phyloP scores from a whole-genome alignment of 1,140 invertebrate species.

The Formica exsecta region DNA sequence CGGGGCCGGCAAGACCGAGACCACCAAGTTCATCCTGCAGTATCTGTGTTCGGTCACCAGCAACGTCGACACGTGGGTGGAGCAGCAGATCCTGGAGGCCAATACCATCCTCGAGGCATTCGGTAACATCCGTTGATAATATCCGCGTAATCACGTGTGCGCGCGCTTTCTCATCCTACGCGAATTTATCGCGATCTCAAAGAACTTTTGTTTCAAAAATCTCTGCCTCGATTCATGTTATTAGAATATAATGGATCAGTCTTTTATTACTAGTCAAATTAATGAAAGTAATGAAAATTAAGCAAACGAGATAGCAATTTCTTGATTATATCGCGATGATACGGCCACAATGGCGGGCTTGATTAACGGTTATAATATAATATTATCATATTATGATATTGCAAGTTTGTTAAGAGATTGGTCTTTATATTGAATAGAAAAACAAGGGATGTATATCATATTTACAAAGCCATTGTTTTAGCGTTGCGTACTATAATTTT shows the following conservation, averaged over 20 bases:
- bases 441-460: background rate
- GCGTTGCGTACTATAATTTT: background rate
- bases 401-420: no score
- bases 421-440: background rate
- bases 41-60: constrained; percentile 97
- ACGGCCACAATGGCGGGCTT: no score
- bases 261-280: background rate
- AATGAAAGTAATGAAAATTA: background rate
- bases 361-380: background rate
- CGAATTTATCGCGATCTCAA: no score
- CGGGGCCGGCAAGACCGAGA: constrained; percentile 99
- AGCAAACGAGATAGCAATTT: background rate
- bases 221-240: background rate
- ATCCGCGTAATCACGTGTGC: background rate
- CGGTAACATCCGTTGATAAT: constrained; percentile 87
- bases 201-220: background rate
- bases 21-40: constrained; percentile 97
- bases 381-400: background rate
- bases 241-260: background rate
- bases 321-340: background rate
- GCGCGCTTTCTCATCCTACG: no score
- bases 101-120: constrained; percentile 97
- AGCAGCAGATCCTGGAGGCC: constrained; percentile 97
- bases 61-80: constrained; percentile 96
- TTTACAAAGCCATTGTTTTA: background rate